Conservation (phyloP, 2,113 vertebrate species). For the Caretta caretta region DNA sequence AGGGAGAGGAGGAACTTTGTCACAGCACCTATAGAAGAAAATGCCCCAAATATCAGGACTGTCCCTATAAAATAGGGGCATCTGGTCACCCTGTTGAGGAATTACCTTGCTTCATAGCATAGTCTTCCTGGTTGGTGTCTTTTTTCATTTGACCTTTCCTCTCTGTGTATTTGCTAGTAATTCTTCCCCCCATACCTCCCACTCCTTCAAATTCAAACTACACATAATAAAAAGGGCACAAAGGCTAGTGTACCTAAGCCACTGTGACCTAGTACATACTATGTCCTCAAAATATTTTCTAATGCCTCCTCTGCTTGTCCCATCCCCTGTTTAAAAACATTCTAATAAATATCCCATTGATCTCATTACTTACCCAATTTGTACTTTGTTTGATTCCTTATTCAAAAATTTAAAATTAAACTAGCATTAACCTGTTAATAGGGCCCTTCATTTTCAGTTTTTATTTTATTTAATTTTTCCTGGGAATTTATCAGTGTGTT, state of each 20-base stretch:
- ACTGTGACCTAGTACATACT: background rate
- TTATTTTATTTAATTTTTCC: no score
- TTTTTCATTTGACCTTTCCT: background rate
- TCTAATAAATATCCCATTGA: background rate
- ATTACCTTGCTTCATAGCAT: background rate
- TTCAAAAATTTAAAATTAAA: background rate
- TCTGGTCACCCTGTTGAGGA: no score
- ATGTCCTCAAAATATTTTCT: background rate
- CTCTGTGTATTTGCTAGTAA: background rate
- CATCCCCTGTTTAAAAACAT: background rate
- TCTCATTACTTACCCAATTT: background rate
- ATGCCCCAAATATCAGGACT: no score
- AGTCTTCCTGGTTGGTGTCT: background rate
- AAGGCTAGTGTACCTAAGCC: background rate
- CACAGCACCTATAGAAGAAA: no score
- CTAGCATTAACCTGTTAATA: background rate
- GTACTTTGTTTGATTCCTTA: background rate
- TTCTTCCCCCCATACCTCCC: no score
- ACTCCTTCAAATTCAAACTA: background rate
- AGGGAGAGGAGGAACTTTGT: no score
- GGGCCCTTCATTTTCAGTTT: no score
- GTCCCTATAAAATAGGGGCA: no score
- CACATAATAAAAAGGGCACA: background rate
- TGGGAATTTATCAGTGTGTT: no score
- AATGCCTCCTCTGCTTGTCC: background rate